Conservation (phyloP, 2,113 vertebrate species). For the Puffinus mauretanicus region DNA sequence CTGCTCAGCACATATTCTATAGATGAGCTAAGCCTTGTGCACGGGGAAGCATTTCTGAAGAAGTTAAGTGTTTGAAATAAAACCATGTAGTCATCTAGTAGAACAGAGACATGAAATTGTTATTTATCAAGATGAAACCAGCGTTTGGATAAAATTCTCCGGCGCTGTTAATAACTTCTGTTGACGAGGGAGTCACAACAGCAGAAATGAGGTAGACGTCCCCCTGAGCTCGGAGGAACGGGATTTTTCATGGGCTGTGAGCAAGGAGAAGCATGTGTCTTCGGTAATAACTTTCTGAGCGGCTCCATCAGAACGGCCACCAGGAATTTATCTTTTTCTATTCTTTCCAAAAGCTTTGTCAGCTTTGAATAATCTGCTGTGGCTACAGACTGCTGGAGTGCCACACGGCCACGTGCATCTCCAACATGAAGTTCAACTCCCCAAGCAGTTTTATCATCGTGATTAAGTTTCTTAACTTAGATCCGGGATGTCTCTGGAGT, state of each 20-base stretch:
- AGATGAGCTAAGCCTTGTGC: neutral
- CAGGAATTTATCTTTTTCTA: neutral
- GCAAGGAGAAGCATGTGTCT: neutral
- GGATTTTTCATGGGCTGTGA: constrained; percentile 15
- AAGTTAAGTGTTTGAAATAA: constrained; percentile 13
- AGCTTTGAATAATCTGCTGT: constrained; percentile 32
- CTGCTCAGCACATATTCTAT: neutral
- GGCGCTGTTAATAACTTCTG: constrained; percentile 11
- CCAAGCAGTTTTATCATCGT: constrained; percentile 43
- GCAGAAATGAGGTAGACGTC: neutral
- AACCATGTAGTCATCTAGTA: neutral
- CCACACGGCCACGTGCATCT: neutral
- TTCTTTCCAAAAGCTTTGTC: constrained; percentile 19
- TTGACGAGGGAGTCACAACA: neutral
- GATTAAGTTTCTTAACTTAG: constrained; percentile 60
- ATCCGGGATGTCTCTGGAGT: constrained; percentile 47
- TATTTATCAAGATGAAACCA: constrained; percentile 47
- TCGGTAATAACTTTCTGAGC: neutral
- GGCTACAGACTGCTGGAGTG: neutral
- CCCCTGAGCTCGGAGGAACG: neutral
- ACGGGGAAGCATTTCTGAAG: neutral
- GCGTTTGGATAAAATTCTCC: constrained; percentile 40
- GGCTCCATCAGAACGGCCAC: neutral
- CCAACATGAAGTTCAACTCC: neutral
- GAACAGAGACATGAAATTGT: constrained; percentile 15